Percentiles rank a stretch among this genome's conserved stretches.
Conservation (phyloP, 2,888 invertebrate species). For the Stomorhina lunata region DNA sequence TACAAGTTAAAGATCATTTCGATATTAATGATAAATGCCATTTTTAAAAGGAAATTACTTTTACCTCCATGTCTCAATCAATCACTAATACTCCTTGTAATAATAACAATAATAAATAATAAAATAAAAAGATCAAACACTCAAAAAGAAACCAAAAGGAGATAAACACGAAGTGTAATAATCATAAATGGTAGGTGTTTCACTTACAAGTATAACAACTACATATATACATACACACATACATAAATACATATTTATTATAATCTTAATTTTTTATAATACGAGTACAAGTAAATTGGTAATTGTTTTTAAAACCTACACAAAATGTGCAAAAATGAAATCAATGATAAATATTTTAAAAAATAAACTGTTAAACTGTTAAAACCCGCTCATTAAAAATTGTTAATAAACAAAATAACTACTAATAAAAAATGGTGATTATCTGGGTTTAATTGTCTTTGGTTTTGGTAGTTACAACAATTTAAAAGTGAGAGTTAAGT, state of each 20-base stretch:
- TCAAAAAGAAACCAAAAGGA: not conserved
- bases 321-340: not conserved
- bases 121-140: slow-evolving; percentile 10
- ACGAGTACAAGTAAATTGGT: not conserved
- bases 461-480: not conserved
- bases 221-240: too few relatives aligned
- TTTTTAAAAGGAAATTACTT: slow-evolving; percentile 52
- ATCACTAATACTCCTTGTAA: slow-evolving; percentile 9
- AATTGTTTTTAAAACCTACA: slow-evolving; percentile 26
- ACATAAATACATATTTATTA: too few relatives aligned
- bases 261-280: slow-evolving; percentile 10
- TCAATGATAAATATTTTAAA: not conserved
- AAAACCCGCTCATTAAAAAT: not conserved
- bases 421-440: not conserved
- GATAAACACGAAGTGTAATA: slow-evolving; percentile 2
- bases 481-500: slow-evolving; percentile 58
- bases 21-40: slow-evolving; percentile 53
- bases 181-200: slow-evolving; percentile 35
- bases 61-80: slow-evolving; percentile 47
- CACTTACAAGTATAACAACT: too few relatives aligned
- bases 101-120: slow-evolving; percentile 7
- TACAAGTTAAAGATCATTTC: slow-evolving; percentile 55
- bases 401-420: not conserved
- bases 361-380: not conserved
- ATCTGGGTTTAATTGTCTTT: not conserved